phyloP scores from a whole-genome alignment of 2,113 vertebrate genomes.

The Fukomys damarensis region DNA sequence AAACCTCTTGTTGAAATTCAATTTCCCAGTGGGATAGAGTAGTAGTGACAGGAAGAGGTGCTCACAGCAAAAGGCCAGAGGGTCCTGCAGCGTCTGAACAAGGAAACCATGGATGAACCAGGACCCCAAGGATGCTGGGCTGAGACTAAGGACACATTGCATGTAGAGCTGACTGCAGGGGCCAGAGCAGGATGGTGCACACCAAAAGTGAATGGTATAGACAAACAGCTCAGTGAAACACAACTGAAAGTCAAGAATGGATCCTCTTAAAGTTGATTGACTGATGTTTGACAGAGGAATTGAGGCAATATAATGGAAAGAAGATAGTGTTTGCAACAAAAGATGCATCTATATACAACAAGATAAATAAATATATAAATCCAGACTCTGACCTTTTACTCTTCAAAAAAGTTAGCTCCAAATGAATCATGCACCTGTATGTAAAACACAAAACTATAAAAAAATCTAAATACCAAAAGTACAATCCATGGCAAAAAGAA shows the following conservation, averaged over 20 bases:
- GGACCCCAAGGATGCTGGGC: fast-evolving
- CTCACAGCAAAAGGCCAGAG: background rate
- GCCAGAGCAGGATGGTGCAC: background rate
- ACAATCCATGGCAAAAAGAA: slow-evolving; percentile 3
- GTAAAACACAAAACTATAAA: background rate
- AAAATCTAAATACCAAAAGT: background rate
- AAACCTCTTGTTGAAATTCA: too few species aligned
- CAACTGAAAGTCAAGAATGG: background rate
- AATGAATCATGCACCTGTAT: background rate
- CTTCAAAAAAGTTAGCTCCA: background rate
- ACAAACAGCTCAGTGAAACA: background rate
- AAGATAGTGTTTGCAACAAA: background rate
- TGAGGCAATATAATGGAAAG: background rate
- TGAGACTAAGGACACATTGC: background rate
- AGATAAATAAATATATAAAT: background rate
- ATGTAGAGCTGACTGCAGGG: background rate
- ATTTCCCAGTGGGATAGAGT: background rate
- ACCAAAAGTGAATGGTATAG: background rate
- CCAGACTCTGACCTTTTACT: background rate
- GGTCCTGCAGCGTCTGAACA: background rate
- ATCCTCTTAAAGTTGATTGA: background rate
- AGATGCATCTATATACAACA: background rate
- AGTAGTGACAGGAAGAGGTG: background rate
- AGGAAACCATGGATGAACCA: background rate
- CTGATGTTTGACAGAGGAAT: background rate